These are phyloP conservation scores for Lutjanus erythropterus DNA, from an alignment of 2,113 vertebrate species.

Conservation along the genomic window DNA sequence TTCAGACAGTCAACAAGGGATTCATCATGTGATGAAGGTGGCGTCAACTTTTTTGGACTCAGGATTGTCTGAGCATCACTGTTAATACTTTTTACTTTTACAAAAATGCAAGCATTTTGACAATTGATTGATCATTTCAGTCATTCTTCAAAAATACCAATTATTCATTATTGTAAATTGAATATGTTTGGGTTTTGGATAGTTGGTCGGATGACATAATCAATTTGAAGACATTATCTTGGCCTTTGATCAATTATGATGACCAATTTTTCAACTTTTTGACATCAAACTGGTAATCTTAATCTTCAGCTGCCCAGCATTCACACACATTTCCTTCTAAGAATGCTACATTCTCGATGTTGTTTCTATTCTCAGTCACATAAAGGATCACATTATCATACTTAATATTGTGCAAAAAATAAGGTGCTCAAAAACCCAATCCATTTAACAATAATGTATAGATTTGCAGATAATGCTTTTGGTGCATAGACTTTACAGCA, in stretches of 20 bases:
- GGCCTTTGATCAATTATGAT: background rate
- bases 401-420: no score
- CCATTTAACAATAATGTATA: background rate
- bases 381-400: background rate
- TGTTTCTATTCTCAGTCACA: background rate
- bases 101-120: no score
- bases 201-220: background rate
- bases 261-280: background rate
- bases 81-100: no score
- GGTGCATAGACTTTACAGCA: no score
- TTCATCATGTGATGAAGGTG: background rate
- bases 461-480: background rate
- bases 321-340: background rate
- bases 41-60: no score
- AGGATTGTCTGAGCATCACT: no score
- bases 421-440: background rate
- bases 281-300: background rate
- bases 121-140: no score
- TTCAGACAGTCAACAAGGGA: background rate
- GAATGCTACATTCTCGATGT: background rate
- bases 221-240: background rate
- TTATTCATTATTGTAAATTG: no score
- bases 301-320: background rate
- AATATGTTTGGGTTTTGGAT: no score
- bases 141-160: no score